phyloP scores from a whole-genome alignment of 2,113 vertebrate species.

The Catagonus wagneri region DNA sequence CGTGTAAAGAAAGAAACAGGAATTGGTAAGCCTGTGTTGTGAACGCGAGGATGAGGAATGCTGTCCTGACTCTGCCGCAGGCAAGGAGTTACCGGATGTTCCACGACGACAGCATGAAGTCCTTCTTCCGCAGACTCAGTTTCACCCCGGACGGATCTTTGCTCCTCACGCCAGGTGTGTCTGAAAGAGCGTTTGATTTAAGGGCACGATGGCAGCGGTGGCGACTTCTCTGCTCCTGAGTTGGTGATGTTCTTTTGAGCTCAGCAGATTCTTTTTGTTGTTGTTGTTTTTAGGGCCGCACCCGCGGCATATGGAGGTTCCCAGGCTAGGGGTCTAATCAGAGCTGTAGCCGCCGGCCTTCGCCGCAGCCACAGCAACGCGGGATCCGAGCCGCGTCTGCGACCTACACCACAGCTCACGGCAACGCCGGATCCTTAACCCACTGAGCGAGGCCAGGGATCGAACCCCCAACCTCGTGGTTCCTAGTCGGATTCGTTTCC shows the following conservation, averaged over 20 bases:
- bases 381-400: no score
- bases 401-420: no score
- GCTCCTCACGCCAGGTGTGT: slow-evolving; percentile 94
- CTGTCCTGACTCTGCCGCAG: slow-evolving; percentile 80
- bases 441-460: no score
- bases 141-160: slow-evolving; percentile 97
- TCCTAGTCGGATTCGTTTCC: no score
- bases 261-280: background rate
- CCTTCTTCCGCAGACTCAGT: slow-evolving; percentile 96
- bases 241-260: background rate
- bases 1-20: no score
- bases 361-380: no score
- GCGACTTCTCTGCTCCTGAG: rapidly evolving
- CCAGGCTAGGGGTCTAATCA: no score
- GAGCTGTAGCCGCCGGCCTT: no score
- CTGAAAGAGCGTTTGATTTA: rapidly evolving
- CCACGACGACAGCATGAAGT: slow-evolving; percentile 98
- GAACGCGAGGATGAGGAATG: background rate
- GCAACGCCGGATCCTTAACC: no score
- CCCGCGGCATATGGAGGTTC: no score
- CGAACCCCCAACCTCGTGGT: no score
- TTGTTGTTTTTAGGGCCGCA: no score
- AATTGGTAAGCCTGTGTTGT: background rate
- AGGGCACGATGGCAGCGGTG: rapidly evolving
- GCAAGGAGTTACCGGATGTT: slow-evolving; percentile 95